phyloP scores from a whole-genome alignment of 2,113 vertebrate species.

The Tachuris rubrigastra region DNA sequence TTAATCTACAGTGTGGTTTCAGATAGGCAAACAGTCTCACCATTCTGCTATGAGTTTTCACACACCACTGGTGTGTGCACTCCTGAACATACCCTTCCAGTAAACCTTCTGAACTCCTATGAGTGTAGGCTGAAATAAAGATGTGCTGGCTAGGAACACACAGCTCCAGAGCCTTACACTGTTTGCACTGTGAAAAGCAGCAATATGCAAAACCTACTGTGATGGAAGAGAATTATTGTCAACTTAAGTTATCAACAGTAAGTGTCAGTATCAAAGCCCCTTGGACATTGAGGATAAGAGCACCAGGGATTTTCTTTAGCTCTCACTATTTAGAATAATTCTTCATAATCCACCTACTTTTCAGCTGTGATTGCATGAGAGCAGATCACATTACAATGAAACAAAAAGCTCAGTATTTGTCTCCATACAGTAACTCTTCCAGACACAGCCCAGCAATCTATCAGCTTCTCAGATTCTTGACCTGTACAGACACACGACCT shows the following conservation, averaged over 20 bases:
- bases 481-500: background rate
- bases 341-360: background rate
- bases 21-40: background rate
- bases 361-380: background rate
- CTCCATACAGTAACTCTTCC: background rate
- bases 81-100: background rate
- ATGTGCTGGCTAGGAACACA: background rate
- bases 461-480: background rate
- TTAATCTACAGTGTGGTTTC: background rate
- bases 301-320: background rate
- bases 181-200: background rate
- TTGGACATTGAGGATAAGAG: background rate
- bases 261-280: background rate
- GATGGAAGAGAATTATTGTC: background rate
- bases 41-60: background rate
- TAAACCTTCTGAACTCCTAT: background rate
- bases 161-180: background rate
- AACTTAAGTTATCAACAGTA: background rate
- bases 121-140: background rate
- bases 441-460: background rate
- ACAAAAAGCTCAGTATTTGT: conserved; percentile 7
- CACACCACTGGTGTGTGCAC: background rate
- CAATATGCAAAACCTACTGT: background rate
- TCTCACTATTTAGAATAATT: background rate
- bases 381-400: background rate